Evolutionary conservation across 2,113 vertebrate species (phyloP), one percentile per base, ranked within the genome.

Genomic region (Chaetops frenatus): DNA sequence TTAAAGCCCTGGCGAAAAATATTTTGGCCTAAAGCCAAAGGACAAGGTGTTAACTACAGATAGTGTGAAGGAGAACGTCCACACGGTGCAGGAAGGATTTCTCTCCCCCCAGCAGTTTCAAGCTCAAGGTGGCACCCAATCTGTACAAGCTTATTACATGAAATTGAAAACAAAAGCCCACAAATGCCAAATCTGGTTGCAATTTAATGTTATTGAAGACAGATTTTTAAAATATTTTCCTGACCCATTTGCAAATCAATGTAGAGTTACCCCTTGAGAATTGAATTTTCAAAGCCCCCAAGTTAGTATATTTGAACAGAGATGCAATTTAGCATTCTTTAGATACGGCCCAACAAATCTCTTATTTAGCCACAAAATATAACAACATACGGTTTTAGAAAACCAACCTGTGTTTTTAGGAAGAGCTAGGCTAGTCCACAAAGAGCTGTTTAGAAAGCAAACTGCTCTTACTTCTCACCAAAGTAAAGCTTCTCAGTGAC

Each of bases 1-100:
- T 98, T 98, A 97, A 95, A 97, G 95, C 91, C 92, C 89, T 47
- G 53, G 95, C 40, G 1, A 95, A 97, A 98, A 97, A 96, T 97
- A 96, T 92, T 95, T 94, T 95, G 97, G 97, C 97, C 58, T 58
- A 12, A 44, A 91, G 97, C 96, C 97, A 98, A 80, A 92, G 92
- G 67, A 91, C 97, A 96, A 97, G 96, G 96, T 97, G 96, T 92
- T 96, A 87, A 96, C 56, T 74, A n/a, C 91, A 95, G 97, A 91
- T 48, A 97, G 62, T 9, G 50, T 92, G 96, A 96, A 97, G 94
- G 96, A 97, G 94, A 97, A 90, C 0, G 11, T 88, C 95, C 90
- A 78, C 65, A 25, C 10, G 28, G 77, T 6, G 35, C 8, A 57
- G 67, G 23, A 78, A 65, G 58, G 80, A 66, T 58, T 91, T 54